phyloP scores from a whole-genome alignment of 2,888 invertebrate species.

The Eristalis tenax region DNA sequence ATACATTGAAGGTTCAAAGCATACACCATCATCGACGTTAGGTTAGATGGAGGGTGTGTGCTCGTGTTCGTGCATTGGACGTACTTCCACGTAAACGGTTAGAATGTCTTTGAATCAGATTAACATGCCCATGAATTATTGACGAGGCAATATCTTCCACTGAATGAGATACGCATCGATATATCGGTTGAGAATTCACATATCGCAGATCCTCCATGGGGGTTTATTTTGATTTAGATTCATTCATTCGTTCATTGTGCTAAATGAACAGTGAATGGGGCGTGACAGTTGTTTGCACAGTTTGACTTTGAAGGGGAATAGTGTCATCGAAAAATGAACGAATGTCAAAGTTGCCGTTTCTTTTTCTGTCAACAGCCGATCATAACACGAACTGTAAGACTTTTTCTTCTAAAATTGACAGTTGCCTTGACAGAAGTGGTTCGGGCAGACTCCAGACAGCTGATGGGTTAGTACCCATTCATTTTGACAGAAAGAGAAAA shows the following conservation, averaged over 20 bases:
- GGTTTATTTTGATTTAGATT: constrained; percentile 1
- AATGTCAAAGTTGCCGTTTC: neutral
- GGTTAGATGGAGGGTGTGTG: neutral
- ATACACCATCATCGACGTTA: constrained; percentile 7
- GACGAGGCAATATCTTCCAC: constrained; percentile 54
- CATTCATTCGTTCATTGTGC: neutral
- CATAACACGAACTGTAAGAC: neutral
- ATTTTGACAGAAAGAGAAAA: no score
- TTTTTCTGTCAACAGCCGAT: neutral
- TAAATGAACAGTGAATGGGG: neutral
- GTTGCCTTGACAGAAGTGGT: neutral
- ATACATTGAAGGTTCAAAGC: no score
- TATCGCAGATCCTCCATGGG: neutral
- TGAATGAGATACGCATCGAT: constrained; percentile 13
- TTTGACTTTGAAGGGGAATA: neutral
- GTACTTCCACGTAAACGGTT: constrained; percentile 62
- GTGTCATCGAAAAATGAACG: neutral
- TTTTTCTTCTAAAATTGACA: neutral
- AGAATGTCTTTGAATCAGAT: constrained; percentile 62
- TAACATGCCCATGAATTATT: constrained; percentile 70
- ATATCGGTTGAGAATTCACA: constrained; percentile 2
- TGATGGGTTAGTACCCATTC: no score
- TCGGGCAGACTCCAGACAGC: no score
- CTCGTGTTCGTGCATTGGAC: constrained; percentile 2
- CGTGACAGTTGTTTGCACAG: neutral